phyloP scores from a whole-genome alignment of 2,797 vertebrate species.

The Botia kubotai region DNA sequence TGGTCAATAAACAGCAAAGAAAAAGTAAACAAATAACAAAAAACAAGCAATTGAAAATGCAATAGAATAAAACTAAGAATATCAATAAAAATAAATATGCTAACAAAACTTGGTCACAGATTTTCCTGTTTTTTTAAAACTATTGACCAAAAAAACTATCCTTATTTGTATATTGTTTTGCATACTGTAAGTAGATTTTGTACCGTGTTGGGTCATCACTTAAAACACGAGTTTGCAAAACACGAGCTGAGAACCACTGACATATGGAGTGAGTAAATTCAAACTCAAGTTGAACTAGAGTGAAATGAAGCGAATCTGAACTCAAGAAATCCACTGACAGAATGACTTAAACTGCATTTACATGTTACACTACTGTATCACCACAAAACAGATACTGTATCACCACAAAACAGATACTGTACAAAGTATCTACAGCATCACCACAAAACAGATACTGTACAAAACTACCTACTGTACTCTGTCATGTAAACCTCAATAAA shows the following conservation, averaged over 20 bases:
- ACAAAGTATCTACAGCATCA: no score
- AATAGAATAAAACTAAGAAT: no score
- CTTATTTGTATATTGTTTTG: background rate
- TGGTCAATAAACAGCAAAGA: background rate
- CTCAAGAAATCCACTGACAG: slow-evolving; percentile 64
- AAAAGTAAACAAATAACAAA: no score
- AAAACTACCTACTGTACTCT: background rate
- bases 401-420: no score
- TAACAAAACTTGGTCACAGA: background rate
- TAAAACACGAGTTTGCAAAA: background rate
- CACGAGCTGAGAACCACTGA: background rate
- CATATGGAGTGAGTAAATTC: background rate
- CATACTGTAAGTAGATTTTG: background rate
- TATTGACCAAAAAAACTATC: background rate
- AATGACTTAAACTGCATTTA: slow-evolving; percentile 6
- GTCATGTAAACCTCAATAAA: background rate
- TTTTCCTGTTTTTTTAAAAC: no score
- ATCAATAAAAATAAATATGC: no score
- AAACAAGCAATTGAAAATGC: no score
- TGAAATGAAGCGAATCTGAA: slow-evolving; percentile 51
- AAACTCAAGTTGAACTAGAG: slow-evolving; percentile 39
- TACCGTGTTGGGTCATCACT: no score
- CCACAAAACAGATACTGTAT: no score
- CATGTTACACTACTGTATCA: background rate
- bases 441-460: background rate